These are phyloP conservation scores for Sebastes goodei DNA, from an alignment of 2,797 vertebrate genomes.

Conservation along the genomic window DNA sequence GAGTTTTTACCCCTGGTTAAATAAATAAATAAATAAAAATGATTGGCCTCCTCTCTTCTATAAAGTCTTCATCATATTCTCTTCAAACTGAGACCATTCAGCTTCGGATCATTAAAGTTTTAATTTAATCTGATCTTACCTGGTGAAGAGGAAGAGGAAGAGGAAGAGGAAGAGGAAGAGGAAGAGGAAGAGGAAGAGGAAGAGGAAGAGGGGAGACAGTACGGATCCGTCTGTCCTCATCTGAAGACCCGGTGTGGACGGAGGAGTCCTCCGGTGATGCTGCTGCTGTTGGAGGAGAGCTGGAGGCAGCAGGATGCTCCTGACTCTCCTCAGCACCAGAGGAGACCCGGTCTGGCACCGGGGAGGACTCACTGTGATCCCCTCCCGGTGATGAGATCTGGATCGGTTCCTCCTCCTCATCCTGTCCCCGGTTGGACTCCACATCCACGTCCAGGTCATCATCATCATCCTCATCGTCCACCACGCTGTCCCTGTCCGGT, in stretches of 20 bases:
- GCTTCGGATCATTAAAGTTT: constrained; percentile 52
- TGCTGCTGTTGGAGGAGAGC: constrained; percentile 48
- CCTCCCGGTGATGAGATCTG: constrained; percentile 77
- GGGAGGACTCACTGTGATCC: constrained; percentile 62
- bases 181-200: constrained; percentile 51
- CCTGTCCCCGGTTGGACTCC: constrained; percentile 89
- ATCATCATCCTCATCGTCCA: constrained; percentile 66
- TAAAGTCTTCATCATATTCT: constrained; percentile 27
- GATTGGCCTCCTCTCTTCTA: constrained; percentile 15
- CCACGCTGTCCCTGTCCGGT: constrained; percentile 88
- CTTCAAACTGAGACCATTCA: constrained; percentile 29
- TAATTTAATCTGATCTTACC: constrained; percentile 73
- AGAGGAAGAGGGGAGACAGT: constrained; percentile 66
- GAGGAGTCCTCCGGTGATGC: constrained; percentile 64
- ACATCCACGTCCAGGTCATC: constrained; percentile 92
- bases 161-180: constrained; percentile 62
- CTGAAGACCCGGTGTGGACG: constrained; percentile 64
- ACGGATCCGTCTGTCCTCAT: constrained; percentile 76
- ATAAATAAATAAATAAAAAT: too few species aligned
- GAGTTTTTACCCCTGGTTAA: too few species aligned
- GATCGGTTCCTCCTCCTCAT: constrained; percentile 88
- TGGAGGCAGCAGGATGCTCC: constrained; percentile 53
- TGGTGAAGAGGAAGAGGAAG: constrained; percentile 62
- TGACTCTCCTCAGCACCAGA: constrained; percentile 65
- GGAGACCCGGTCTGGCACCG: constrained; percentile 61